Base-by-base conservation (phyloP, 2,797 vertebrate species). In the Lindbergichthys nudifrons region DNA sequence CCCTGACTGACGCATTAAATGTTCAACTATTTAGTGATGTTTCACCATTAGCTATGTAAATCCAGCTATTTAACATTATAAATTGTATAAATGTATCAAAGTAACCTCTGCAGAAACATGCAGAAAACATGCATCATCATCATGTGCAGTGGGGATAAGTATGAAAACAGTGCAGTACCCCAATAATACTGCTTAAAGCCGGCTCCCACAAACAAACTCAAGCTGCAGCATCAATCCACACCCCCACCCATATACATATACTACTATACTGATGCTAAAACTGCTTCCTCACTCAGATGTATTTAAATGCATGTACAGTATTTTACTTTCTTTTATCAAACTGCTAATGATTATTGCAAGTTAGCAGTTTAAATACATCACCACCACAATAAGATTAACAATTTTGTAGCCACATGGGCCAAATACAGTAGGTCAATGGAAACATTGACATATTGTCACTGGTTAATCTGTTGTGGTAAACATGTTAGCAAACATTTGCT, bases 111-210 rank as follows among this genome's bases (percentile, higher is more conserved):
- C 81, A 88, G 65, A 82, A 88, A 89, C 51, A 70, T 89, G 87
- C 81, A 58, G 87, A 64, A 82, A 88, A 89, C 51, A 70, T 89
- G 87, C 81, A 58, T 65, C 51, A 60, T 71, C 65, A 65, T 89
- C 90, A 92, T 85, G 41, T 91, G 90, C 64, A 1, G 48, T 41
- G 70, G 83, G 61, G 77, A 73, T 66, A 46, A 79, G 57, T 63
- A 71, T 60, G 66, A 71, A 82, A 82, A 15, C 57, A 75, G 80
- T 73, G 89, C 90, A 89, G 80, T 26, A 61, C 61, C 62, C 73
- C 52, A 36, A 77, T 68, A 76, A 54, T 62, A 30, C 63, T 65
- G 48, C 65, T 71, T 4, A 54, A 78, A 75, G 50, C 65, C 19
- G 36, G 50, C 66, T 77, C 69, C 57, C 42, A 50, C 52, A 30